Evolutionary conservation across 2,113 vertebrate species (phyloP), one percentile per base, ranked within the genome.

Genomic region (Actinemys pallida): DNA sequence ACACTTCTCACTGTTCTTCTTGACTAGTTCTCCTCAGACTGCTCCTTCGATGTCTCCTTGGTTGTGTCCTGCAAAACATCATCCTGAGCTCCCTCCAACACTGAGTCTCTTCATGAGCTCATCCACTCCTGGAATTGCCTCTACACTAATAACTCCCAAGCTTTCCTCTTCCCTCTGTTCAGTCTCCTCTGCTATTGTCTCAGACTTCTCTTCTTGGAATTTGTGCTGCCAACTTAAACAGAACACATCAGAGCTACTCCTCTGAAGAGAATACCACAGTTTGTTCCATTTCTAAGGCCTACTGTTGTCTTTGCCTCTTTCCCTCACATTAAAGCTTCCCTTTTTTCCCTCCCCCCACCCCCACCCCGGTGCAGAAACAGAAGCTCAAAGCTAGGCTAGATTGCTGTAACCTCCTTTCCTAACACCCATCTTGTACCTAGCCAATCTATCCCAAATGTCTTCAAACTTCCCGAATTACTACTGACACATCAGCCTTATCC

Each of bases 31-130:
- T 0, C 53, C 29, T 45, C 87, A 5, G 7, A 49, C 49, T 24
- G 10, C 20, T 50, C 14, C 27, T 93, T 93, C 0, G 0, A 12
- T 49, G 1, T 47, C 12, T 53, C 3, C 4, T 1, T 29, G 5
- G 10, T 0, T 79, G 6, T 50, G 27, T 10, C 11, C 1, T 54
- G 12, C 2, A 2, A 19, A 47, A n/a, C 4, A 72, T 8, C 17
- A 65, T 29, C 22, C 62, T 47, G 19, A 47, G 14, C 1, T 11
- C 13, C 22, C 8, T 75, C 59, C 49, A n/a, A 69, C 16, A 10
- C 62, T n/a, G 35, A n/a, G 35, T 35, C 62, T 35, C 35, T 57
- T 27, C 25, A 27, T 57, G 25, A 57, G 25, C 25, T 57, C 56
- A 57, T 57, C 56, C 56, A 12, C 56, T 57, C 25, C 56, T 27